Evolutionary conservation across 2,888 invertebrate species (phyloP), one percentile per base, ranked within the genome.

Genomic region (Bimastos eiseni): DNA sequence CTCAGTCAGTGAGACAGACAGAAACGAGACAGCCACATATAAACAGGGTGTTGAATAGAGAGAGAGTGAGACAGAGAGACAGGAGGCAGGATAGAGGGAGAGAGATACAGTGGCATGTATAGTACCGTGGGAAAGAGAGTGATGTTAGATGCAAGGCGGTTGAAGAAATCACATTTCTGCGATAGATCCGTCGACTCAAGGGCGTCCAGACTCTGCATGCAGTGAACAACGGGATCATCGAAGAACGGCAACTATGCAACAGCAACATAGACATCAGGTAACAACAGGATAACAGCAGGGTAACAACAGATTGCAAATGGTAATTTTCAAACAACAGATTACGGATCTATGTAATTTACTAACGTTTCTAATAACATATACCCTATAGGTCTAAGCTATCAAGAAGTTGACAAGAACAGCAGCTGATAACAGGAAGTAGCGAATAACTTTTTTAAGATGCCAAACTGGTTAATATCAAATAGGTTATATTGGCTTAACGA

Each of bases 181-280:
- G 96, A 96, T 0, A 97, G 97, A 95, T 98, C 98, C 95, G 98
- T 98, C 97, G 97, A 97, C 93, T 97, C 97, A 94, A 98, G 97
- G 92, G 97, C 97, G 95, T 99, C 99, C 93, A 99, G 96, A 94
- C 97, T 97, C 95, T 99, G 98, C 93, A 99, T 96, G 34, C 98
- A 98, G 93, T 97, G 97, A 91, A 99, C 97, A 41, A 97, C 97
- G 88, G 97, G 97, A 96, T 99, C 98, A 94, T 97, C 97, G 95
- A 96, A 96, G 90, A 90, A 92, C 89, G 90, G 91, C 30, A 92
- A 55, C 92, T 92, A 92, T n/a, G n/a, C 49, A 49, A 49, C 49
- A 49, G 11, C 70, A 70, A 70, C 70, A 70, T n/a, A n/a, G n/a
- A 24, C 70, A 49, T 21, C 49, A 49, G 21, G 15, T 49, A 4